phyloP scores from a whole-genome alignment of 2,888 invertebrate species.

The Coleophora deauratella region DNA sequence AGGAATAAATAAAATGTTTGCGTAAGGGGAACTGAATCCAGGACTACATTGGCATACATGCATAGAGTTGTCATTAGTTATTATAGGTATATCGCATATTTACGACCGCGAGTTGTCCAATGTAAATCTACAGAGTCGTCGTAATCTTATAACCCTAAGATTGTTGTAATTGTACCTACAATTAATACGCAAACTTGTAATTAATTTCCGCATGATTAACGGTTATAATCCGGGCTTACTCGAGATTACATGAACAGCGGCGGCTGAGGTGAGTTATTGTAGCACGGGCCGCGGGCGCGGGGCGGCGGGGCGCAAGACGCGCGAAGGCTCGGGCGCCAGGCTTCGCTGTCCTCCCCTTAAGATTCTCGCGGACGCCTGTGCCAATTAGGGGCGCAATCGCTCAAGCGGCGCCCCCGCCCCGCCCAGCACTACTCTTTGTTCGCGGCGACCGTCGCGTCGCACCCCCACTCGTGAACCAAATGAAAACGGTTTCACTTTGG shows the following conservation, averaged over 20 bases:
- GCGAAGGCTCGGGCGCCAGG: constrained; percentile 37
- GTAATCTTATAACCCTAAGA: constrained; percentile 45
- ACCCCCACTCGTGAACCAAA: constrained; percentile 57
- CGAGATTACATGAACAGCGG: constrained; percentile 57
- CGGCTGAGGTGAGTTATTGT: constrained; percentile 62
- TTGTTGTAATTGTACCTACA: constrained; percentile 65
- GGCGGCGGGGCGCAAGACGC: constrained; percentile 38
- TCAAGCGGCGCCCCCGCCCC: constrained; percentile 61
- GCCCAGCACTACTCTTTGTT: constrained; percentile 52
- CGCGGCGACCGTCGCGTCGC: constrained; percentile 40
- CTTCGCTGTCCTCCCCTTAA: constrained; percentile 69
- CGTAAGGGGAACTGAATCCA: constrained; percentile 6
- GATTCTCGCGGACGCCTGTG: constrained; percentile 74
- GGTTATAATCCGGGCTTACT: constrained; percentile 71
- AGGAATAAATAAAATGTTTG: constrained; percentile 30
- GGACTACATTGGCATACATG: too few species aligned
- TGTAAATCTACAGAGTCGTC: constrained; percentile 11
- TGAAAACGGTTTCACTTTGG: constrained; percentile 68
- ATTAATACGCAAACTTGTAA: constrained; percentile 73
- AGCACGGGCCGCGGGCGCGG: constrained; percentile 31
- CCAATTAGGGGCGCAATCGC: constrained; percentile 75
- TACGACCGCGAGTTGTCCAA: too few species aligned
- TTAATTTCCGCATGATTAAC: constrained; percentile 73
- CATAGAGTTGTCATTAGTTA: too few species aligned
- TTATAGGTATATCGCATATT: too few species aligned